Base-by-base conservation (phyloP, 2,797 vertebrate species). In the Spinus olivaceus region DNA sequence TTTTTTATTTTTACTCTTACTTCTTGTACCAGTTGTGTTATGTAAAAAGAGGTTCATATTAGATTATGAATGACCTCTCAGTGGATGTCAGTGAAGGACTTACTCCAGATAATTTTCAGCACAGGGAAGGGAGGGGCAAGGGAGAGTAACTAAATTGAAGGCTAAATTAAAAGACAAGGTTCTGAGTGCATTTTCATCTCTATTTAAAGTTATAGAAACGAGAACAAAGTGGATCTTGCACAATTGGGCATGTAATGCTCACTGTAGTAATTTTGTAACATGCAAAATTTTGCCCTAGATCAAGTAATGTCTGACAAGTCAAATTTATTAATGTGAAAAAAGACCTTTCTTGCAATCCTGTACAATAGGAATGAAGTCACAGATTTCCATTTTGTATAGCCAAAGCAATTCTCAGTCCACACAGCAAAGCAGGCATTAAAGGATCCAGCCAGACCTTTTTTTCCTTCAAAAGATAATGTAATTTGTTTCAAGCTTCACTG, bases 131-230 rank as follows among this genome's bases (percentile, higher is more conserved):
- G 27, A 14, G 27, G 5, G 10, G 14, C 8, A 39, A 16, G 17
- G 18, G 20, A 33, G 8, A 63, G 50, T 92, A 92, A 88, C 86
- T 88, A 93, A 86, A 79, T 76, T 67, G 59, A 88, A 94, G 21
- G 18, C 35, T 86, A 69, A 90, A 94, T 94, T 93, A 84, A 90
- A 92, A 77, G 67, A 76, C 70, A 51, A 37, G 14, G 28, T 92
- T 23, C 57, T 63, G 39, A 79, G 23, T 63, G 21, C 54, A 24
- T 90, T 96, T 92, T 59, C 44, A 44, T 84, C 41, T 88, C 69
- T 49, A 21, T 50, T 90, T 91, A 78, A 92, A 80, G 41, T 67
- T 74, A 49, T 0, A 74, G 28, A 61, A 88, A 25, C 33, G 28
- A 90, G 73, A 91, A 92, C 33, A 78, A 80, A 86, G 57, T 56